Conservation (phyloP, 2,888 invertebrate species). For the Geotrupes spiniger region DNA sequence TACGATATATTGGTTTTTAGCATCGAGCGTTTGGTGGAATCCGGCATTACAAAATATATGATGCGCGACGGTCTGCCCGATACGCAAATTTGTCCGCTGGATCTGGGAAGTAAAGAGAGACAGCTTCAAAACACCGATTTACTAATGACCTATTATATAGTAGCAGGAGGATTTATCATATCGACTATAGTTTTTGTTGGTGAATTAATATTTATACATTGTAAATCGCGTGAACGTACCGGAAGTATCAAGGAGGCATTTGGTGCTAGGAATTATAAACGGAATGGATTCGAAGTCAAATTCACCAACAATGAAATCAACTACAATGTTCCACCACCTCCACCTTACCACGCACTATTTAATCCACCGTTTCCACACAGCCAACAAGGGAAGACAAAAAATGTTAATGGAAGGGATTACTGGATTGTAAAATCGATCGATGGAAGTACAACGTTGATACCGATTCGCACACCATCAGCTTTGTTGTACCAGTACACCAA, state of each 20-base stretch:
- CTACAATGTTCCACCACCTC: constrained; percentile 52
- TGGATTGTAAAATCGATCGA: constrained; percentile 61
- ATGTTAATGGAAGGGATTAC: constrained; percentile 76
- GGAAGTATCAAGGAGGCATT: neutral
- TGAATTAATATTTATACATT: constrained; percentile 53
- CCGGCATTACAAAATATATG: constrained; percentile 71
- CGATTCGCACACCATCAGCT: constrained; percentile 73
- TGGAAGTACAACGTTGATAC: constrained; percentile 68
- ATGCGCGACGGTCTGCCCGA: constrained; percentile 64
- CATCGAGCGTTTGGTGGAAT: constrained; percentile 66
- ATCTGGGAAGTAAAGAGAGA: constrained; percentile 76
- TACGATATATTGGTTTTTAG: constrained; percentile 50
- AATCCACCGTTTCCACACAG: constrained; percentile 45
- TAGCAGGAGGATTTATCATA: constrained; percentile 65
- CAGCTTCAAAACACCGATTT: constrained; percentile 74
- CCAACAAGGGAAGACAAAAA: constrained; percentile 51
- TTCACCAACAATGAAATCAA: constrained; percentile 3
- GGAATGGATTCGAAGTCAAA: neutral
- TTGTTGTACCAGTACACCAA: constrained; percentile 65
- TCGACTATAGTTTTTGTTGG: constrained; percentile 63
- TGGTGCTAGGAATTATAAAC: neutral
- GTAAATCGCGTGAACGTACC: neutral
- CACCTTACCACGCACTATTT: constrained; percentile 64
- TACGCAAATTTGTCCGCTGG: constrained; percentile 76
- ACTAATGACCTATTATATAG: constrained; percentile 75